These are phyloP conservation scores for Ophonus ardosiacus DNA, from an alignment of 2,888 invertebrate species.

Conservation along the genomic window DNA sequence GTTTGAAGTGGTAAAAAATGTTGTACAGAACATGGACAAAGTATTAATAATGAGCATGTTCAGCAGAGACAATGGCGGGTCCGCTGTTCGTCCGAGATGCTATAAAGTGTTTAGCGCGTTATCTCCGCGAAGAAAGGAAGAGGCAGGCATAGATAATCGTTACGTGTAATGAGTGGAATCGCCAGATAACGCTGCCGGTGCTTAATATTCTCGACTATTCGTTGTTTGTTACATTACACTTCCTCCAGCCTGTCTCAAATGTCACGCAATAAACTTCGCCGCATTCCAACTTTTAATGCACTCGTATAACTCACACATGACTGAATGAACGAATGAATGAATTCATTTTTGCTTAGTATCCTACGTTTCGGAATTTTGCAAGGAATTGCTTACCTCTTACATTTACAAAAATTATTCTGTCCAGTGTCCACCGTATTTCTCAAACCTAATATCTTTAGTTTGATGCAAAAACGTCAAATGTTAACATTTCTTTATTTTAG, in stretches of 20 bases:
- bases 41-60: slow-evolving; percentile 43
- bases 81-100: slow-evolving; percentile 33
- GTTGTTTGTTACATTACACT: slow-evolving; percentile 58
- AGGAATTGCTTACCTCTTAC: no score
- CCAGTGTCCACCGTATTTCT: no score
- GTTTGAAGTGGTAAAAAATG: slow-evolving; percentile 20
- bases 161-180: slow-evolving; percentile 71
- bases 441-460: no score
- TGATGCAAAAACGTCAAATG: no score
- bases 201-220: slow-evolving; percentile 70
- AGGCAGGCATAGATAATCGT: slow-evolving; percentile 69
- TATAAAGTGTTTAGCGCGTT: slow-evolving; percentile 60
- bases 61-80: slow-evolving; percentile 32
- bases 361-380: no score
- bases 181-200: slow-evolving; percentile 69
- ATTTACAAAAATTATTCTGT: no score
- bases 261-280: slow-evolving; percentile 49
- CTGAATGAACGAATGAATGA: not conserved
- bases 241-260: slow-evolving; percentile 42
- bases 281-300: slow-evolving; percentile 59
- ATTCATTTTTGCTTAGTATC: no score
- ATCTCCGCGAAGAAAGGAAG: slow-evolving; percentile 58
- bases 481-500: no score
- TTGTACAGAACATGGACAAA: slow-evolving; percentile 13
- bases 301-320: slow-evolving; percentile 15